Conservation (phyloP, 2,113 vertebrate genomes). For the Ptilorrhoa leucosticta region DNA sequence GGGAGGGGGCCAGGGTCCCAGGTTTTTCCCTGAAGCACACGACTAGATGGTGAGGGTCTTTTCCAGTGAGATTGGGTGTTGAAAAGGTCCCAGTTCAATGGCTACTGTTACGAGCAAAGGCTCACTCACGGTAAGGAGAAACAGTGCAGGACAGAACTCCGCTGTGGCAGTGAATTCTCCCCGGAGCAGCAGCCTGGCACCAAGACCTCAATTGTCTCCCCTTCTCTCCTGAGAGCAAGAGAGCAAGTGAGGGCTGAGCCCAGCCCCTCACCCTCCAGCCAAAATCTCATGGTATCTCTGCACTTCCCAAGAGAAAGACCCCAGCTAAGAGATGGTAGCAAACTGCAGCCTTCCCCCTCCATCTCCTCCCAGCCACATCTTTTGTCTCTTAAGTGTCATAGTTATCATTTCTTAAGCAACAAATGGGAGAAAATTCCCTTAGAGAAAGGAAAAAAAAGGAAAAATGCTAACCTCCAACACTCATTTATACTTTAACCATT, state of each 20-base stretch:
- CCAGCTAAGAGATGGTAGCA: neutral
- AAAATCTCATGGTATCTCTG: neutral
- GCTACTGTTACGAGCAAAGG: neutral
- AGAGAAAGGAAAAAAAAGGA: neutral
- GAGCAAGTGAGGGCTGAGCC: neutral
- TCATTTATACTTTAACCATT: neutral
- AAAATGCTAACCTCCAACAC: neutral
- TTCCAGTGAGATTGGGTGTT: neutral
- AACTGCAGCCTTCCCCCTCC: neutral
- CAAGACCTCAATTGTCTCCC: neutral
- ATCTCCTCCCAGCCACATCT: neutral
- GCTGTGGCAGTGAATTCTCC: accelerated
- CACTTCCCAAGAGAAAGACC: neutral
- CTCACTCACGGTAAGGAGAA: neutral
- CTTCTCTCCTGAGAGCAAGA: accelerated
- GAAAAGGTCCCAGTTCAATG: neutral
- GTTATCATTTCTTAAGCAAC: neutral
- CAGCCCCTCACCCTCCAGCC: neutral
- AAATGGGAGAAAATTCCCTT: neutral
- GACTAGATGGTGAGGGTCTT: neutral
- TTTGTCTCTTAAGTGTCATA: neutral
- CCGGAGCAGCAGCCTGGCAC: accelerated
- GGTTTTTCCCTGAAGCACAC: neutral
- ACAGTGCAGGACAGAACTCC: neutral
- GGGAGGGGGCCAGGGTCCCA: accelerated